These are phyloP conservation scores for Scaptomyza tumidula DNA, from an alignment of 2,888 invertebrate species.

Conservation along the genomic window DNA sequence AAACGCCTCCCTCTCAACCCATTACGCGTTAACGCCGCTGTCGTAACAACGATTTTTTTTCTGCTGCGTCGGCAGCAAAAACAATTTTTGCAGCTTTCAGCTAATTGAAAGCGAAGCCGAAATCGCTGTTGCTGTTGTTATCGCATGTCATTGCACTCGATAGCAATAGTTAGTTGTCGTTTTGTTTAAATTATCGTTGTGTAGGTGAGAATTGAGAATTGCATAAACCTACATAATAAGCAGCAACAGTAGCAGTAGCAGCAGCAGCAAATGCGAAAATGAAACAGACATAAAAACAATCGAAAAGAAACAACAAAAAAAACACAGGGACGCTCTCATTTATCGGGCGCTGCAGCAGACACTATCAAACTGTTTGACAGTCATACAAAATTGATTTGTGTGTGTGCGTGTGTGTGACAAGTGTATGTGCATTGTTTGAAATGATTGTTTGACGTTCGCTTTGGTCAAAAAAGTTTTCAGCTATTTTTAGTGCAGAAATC, in stretches of 20 bases:
- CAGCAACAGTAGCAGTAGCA: conserved; percentile 19
- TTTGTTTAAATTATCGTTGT: conserved; percentile 11
- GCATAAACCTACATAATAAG: conserved; percentile 53
- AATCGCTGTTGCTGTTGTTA: conserved; percentile 25
- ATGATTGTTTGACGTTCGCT: conserved; percentile 15
- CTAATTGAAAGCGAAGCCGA: conserved; percentile 64
- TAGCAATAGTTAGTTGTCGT: conserved; percentile 22
- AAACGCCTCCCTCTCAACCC: background rate
- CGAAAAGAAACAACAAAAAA: conserved; percentile 31
- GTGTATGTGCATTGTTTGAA: conserved; percentile 12
- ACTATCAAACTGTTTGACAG: conserved; percentile 36
- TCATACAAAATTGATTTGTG: conserved; percentile 25
- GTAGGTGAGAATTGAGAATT: conserved; percentile 39
- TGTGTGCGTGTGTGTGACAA: background rate
- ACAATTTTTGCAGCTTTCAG: conserved; percentile 51
- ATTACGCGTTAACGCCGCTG: conserved; percentile 17
- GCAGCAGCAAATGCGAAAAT: conserved; percentile 17
- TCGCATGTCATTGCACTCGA: conserved; percentile 67
- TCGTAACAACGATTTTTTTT: conserved; percentile 44
- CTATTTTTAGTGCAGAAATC: conserved; percentile 35
- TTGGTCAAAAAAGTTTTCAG: conserved; percentile 14
- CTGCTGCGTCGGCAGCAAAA: conserved; percentile 2
- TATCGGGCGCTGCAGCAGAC: conserved; percentile 17
- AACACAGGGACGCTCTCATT: conserved; percentile 9
- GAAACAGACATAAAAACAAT: conserved; percentile 31